Evolutionary conservation across 2,113 vertebrate species (phyloP).

Genomic region (Hyperopisus bebe): DNA sequence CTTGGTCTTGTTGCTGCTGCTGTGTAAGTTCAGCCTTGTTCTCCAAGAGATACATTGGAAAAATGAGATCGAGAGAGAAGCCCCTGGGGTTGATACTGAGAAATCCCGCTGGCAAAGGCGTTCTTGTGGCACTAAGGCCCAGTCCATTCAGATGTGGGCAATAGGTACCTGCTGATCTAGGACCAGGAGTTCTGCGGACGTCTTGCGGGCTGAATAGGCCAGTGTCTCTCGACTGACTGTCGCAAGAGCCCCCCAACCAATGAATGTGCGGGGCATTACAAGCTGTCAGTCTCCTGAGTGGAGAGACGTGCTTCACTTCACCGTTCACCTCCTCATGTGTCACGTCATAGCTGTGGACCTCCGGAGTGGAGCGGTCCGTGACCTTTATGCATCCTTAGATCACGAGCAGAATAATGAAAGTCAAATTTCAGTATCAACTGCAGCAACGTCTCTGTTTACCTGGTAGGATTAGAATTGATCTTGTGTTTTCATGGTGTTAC

Average conservation of each 20-base stretch:
- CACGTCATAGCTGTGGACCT: neutral
- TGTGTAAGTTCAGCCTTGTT: constrained; percentile 65
- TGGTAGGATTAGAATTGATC: neutral
- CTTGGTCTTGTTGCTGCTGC: constrained; percentile 61
- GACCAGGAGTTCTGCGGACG: neutral
- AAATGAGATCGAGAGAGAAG: neutral
- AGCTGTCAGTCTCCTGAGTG: neutral
- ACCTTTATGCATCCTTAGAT: neutral
- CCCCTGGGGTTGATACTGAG: neutral
- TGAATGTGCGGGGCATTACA: neutral
- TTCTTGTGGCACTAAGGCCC: neutral
- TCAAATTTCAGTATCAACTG: neutral
- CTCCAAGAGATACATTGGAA: too few species aligned
- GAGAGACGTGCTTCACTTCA: neutral
- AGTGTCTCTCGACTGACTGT: neutral
- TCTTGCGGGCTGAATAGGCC: neutral
- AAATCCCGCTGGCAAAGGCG: neutral
- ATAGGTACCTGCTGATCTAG: neutral
- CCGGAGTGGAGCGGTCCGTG: neutral
- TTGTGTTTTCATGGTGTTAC: neutral
- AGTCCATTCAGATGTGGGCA: neutral
- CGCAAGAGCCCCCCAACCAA: neutral
- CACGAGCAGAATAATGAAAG: neutral
- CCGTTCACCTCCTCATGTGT: neutral
- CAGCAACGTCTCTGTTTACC: neutral